These are phyloP conservation scores for Gnatocerus cornutus DNA, from an alignment of 2,888 invertebrate species.

Conservation along the genomic window DNA sequence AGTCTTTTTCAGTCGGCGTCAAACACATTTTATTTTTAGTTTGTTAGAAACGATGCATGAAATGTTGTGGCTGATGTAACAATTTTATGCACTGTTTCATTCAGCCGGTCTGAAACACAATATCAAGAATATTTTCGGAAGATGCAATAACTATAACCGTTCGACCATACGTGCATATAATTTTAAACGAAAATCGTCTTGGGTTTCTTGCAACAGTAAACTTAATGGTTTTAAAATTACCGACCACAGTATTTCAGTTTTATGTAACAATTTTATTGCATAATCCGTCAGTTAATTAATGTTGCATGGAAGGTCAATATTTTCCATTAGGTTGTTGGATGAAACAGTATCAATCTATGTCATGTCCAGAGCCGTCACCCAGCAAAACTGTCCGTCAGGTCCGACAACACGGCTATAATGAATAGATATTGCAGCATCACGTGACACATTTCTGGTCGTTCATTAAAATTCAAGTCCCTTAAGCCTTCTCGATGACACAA, in stretches of 20 bases:
- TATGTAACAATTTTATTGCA: too few species aligned
- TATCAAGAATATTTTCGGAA: background rate
- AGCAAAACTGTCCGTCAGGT: slow-evolving; percentile 25
- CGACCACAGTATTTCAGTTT: too few species aligned
- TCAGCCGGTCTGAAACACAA: too few species aligned
- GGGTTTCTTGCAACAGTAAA: too few species aligned
- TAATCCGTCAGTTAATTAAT: slow-evolving; percentile 8
- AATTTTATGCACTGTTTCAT: slow-evolving; percentile 31
- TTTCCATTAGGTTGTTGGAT: slow-evolving; percentile 15
- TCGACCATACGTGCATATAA: too few species aligned
- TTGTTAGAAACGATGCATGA: background rate
- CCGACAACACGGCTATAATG: slow-evolving; percentile 41
- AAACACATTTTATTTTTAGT: too few species aligned
- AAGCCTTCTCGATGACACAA: slow-evolving; percentile 44
- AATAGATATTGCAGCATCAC: slow-evolving; percentile 51
- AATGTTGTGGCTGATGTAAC: slow-evolving; percentile 6
- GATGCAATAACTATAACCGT: slow-evolving; percentile 1
- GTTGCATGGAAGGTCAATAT: slow-evolving; percentile 12
- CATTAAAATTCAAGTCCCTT: slow-evolving; percentile 52
- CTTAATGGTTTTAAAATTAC: background rate
- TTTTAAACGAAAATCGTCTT: too few species aligned
- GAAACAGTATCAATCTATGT: slow-evolving; percentile 31
- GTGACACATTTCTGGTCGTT: slow-evolving; percentile 48
- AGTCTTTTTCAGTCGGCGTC: too few species aligned
- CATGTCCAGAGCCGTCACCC: slow-evolving; percentile 20